Evolutionary conservation across 2,797 vertebrate genomes (phyloP).

Genomic region (Acipenser ruthenus): DNA sequence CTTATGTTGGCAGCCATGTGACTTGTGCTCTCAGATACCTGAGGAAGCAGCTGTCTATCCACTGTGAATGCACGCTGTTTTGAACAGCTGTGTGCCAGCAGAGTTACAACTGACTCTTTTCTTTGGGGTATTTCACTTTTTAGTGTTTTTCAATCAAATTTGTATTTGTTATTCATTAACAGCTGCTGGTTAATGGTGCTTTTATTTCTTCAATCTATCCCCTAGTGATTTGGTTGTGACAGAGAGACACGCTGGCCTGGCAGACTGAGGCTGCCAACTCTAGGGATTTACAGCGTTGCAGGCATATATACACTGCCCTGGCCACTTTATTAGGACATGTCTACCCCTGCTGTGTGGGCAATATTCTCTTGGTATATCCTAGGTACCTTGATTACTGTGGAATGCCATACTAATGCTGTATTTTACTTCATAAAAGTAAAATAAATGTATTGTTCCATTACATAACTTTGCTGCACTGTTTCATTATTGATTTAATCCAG

Average conservation of each 20-base stretch:
- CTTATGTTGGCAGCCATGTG: background rate
- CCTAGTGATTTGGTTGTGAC: background rate
- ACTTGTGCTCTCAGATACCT: slow-evolving; percentile 3
- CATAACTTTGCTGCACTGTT: background rate
- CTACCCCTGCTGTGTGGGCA: no score
- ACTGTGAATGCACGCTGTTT: slow-evolving; percentile 1
- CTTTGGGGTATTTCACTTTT: slow-evolving; percentile 1
- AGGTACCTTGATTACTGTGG: background rate
- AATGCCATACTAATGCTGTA: background rate
- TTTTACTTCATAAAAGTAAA: background rate
- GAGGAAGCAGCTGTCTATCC: background rate
- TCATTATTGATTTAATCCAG: background rate
- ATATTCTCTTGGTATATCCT: background rate
- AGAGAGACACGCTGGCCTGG: no score
- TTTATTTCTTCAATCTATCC: background rate
- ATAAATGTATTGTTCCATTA: background rate
- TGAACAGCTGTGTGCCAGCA: background rate
- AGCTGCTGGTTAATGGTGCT: background rate
- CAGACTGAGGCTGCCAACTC: no score
- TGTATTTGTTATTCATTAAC: background rate
- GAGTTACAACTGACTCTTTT: background rate
- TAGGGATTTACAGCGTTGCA: no score
- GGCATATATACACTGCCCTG: no score
- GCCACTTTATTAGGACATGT: no score
- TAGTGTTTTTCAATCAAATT: background rate